Base-by-base conservation (phyloP, 2,113 vertebrate genomes). In the Callospermophilus lateralis region DNA sequence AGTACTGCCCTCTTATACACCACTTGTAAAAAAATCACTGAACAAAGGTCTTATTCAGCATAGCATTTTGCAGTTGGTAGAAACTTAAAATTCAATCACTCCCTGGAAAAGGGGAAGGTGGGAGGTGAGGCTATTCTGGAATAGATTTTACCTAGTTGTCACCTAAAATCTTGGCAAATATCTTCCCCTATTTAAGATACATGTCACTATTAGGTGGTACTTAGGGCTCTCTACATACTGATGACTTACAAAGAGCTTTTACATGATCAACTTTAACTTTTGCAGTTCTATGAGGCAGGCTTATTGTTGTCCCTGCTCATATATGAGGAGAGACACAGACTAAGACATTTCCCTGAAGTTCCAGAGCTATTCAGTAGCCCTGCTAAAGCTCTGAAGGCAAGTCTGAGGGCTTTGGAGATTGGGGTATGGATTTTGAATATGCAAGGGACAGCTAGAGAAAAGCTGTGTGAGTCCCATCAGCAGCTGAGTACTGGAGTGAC, bases 171-270 rank as follows among this genome's bases (percentile, higher is more conserved):
- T 93, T 88, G 32, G 28, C 32, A 61, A 37, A 7, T 85, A 48
- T 20, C 73, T 96, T 89, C 48, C 67, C 77, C 67, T 74, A 83
- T 48, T 63, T 95, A 93, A 80, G 45, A 61, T 70, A 74, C 63
- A 9, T 68, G 37, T 73, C 39, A 68, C 55, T 89, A 74, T 42
- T 42, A 79, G 37, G 45, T 83, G 58, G 55, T 58, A 53, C 6
- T 65, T 68, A 32, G 39, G 30, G 3, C 2, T 89, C 70, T 51
- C 53, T 79, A 13, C 13, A 45, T 32, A 22, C 51, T 73, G 53
- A 32, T 83, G 28, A 61, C n/a, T 63, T 63, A 55, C 70, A 70
- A 28, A 61, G 20, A 20, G 32, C 12, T 34, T 65, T 92, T 81
- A 61, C 8, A 28, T 48, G 22, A 76, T 51, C 45, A 26, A 34